Evolutionary conservation across 35 echinoderm and acorn worm genomes (phyloP).

Genomic region (Holothuria glaberrima): DNA sequence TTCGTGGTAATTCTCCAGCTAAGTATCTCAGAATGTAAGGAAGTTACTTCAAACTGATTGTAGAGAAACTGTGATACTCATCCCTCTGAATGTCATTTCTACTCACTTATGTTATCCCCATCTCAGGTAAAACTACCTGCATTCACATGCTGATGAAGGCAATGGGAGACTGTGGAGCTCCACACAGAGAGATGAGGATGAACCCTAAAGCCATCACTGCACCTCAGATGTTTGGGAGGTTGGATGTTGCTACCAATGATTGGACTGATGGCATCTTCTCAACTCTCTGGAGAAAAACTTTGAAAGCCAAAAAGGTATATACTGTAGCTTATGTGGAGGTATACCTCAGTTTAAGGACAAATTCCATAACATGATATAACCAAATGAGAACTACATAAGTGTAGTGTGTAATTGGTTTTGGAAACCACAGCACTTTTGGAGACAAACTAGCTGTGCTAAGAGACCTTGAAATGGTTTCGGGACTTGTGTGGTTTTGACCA

Average conservation of each 20-base stretch:
- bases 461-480: too few species aligned
- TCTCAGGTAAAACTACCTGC: conserved; percentile 91
- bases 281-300: conserved; percentile 97
- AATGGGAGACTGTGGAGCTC: conserved; percentile 86
- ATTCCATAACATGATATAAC: too few species aligned
- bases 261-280: conserved; percentile 99
- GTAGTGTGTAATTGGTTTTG: too few species aligned
- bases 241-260: conserved; percentile 99
- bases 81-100: background rate
- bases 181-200: conserved; percentile 97
- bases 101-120: background rate
- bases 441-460: too few species aligned
- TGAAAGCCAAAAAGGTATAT: conserved; percentile 96
- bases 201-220: conserved; percentile 99
- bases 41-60: too few species aligned
- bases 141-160: conserved; percentile 93
- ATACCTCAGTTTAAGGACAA: too few species aligned
- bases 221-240: conserved; percentile 98
- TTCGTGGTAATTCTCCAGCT: too few species aligned
- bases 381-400: too few species aligned
- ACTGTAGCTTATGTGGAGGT: background rate
- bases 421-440: too few species aligned
- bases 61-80: too few species aligned
- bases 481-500: too few species aligned
- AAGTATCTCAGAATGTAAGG: too few species aligned